These are phyloP conservation scores for Premnoplex brunnescens DNA, from an alignment of 2,797 vertebrate genomes.

Conservation along the genomic window DNA sequence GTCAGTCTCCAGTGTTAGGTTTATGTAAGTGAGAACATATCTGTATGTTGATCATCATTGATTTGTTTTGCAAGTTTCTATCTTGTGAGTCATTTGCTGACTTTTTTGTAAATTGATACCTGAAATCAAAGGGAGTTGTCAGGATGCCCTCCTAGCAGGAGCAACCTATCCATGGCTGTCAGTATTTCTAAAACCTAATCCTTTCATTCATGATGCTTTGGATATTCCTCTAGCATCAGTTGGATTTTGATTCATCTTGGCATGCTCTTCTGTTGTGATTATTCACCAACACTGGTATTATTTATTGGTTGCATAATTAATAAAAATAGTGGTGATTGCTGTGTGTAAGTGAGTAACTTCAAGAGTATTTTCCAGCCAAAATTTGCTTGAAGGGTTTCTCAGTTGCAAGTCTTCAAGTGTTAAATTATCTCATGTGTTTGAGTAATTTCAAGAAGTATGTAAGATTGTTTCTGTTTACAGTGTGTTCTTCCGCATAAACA, in stretches of 20 bases:
- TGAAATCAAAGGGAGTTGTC: neutral
- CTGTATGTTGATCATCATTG: neutral
- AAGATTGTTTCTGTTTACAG: neutral
- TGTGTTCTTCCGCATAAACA: neutral
- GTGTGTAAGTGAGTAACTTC: neutral
- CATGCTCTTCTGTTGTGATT: neutral
- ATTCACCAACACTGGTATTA: neutral
- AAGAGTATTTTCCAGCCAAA: neutral
- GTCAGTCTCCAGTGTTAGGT: neutral
- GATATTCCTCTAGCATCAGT: neutral
- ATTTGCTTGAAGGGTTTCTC: neutral
- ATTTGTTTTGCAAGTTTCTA: neutral
- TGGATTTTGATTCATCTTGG: neutral
- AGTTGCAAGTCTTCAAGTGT: neutral
- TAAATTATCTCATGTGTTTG: neutral
- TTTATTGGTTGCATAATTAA: neutral
- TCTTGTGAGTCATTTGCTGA: neutral
- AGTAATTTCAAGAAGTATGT: neutral
- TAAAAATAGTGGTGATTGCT: neutral
- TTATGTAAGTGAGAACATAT: neutral
- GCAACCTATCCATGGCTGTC: neutral
- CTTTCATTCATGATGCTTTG: neutral
- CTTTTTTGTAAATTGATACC: neutral
- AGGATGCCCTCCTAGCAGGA: neutral
- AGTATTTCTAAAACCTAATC: neutral